A percentile compares a stretch with the other conserved stretches of the same genome.
Conservation (phyloP, 2,888 invertebrate genomes). For the Sphinx pinastri region DNA sequence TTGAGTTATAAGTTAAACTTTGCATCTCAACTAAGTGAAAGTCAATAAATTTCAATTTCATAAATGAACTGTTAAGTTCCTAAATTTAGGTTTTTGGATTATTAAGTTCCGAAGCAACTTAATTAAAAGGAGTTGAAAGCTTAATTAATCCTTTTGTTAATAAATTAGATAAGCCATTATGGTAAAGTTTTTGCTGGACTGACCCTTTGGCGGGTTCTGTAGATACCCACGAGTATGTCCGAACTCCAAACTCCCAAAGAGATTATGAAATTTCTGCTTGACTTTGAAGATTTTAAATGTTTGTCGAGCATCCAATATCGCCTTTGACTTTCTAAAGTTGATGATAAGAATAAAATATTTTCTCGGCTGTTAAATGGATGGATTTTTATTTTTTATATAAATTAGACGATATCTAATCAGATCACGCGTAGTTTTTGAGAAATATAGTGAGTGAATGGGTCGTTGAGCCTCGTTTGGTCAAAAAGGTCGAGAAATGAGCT, state of each 20-base stretch:
- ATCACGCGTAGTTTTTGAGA: background rate
- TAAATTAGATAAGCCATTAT: constrained; percentile 64
- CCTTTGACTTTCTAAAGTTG: constrained; percentile 22
- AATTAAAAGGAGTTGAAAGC: constrained; percentile 63
- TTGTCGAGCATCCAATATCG: constrained; percentile 24
- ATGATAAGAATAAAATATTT: constrained; percentile 17
- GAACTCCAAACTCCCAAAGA: constrained; percentile 45
- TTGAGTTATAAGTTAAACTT: background rate
- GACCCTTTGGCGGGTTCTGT: constrained; percentile 52
- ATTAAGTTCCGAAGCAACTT: constrained; percentile 56
- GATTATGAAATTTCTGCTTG: constrained; percentile 47
- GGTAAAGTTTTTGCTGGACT: constrained; percentile 58
- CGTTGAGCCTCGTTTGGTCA: no score
- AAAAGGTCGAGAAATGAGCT: no score
- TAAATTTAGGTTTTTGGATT: constrained; percentile 33
- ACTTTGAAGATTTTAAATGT: constrained; percentile 28
- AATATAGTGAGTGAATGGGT: background rate
- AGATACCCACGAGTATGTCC: constrained; percentile 35
- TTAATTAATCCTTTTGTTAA: constrained; percentile 69
- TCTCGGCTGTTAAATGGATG: background rate
- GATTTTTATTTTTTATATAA: background rate
- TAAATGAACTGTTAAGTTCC: background rate
- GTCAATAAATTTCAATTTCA: constrained; percentile 21
- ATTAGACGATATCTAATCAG: background rate
- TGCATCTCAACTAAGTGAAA: constrained; percentile 11